Percentiles rank a stretch among this genome's conserved stretches.
Conservation (phyloP, 53 echinoderm and acorn worm species). For the Pentamera pediparva region DNA sequence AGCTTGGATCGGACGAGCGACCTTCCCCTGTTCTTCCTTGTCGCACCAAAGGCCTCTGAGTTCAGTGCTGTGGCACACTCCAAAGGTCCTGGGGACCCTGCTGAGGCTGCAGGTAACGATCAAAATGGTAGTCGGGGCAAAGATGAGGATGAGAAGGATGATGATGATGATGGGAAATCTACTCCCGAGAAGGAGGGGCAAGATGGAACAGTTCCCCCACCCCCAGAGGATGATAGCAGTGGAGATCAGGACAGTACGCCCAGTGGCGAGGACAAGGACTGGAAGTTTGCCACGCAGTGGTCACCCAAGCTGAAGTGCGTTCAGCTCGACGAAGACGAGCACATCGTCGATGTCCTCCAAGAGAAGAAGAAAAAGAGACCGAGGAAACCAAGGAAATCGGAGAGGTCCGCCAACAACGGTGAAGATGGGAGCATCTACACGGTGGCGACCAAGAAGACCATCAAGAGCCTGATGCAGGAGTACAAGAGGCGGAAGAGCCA, state of each 20-base stretch:
- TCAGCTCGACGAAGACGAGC: conserved; percentile 40
- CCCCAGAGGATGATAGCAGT: conserved; percentile 19
- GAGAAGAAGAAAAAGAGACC: conserved; percentile 37
- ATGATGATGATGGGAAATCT: neutral
- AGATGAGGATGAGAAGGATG: conserved; percentile 5
- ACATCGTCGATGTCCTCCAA: conserved; percentile 66
- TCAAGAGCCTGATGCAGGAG: conserved; percentile 99
- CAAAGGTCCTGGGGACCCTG: too few species aligned
- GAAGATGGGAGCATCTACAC: conserved; percentile 72
- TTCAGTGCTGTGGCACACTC: conserved; percentile 29
- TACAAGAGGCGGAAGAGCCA: conserved; percentile 88
- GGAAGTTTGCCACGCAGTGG: conserved; percentile 91
- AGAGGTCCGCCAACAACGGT: neutral
- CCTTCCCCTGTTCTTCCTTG: conserved; percentile 88
- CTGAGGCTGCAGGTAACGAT: conserved; percentile 4
- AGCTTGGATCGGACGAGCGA: conserved; percentile 50
- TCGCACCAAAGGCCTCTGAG: conserved; percentile 80
- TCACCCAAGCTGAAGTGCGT: conserved; percentile 86
- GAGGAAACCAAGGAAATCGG: conserved; percentile 17
- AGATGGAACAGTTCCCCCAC: neutral
- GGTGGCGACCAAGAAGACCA: conserved; percentile 89
- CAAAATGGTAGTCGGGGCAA: neutral
- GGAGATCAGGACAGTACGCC: conserved; percentile 34
- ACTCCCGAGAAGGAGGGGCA: neutral
- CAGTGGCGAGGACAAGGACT: conserved; percentile 44